Percentiles rank a stretch among this genome's conserved stretches.
phyloP scores from a whole-genome alignment of 2,113 vertebrate species.

The Tor tambroides region DNA sequence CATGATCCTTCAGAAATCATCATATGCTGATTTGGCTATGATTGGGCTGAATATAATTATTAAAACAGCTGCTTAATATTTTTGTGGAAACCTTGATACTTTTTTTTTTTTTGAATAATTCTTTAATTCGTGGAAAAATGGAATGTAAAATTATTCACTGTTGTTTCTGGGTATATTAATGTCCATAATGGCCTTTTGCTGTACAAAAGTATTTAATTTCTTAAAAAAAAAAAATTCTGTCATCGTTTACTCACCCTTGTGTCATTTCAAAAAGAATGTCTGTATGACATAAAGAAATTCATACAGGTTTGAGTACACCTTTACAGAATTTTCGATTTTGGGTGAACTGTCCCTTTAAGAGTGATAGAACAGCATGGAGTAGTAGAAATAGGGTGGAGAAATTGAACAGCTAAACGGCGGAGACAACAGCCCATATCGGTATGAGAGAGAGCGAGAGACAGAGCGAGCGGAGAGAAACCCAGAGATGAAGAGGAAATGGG shows the following conservation, averaged over 20 bases:
- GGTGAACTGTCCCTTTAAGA: background rate
- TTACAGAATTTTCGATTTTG: background rate
- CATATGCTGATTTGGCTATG: too few relatives aligned
- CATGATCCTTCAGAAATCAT: background rate
- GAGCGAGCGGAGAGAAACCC: background rate
- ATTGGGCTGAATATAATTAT: background rate
- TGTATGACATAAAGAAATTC: background rate
- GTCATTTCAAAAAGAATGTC: background rate
- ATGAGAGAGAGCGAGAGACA: background rate
- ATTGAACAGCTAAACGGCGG: conserved; percentile 6
- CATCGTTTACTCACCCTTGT: background rate
- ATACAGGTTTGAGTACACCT: background rate
- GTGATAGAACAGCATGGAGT: background rate
- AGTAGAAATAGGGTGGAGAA: conserved; percentile 30
- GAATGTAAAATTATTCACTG: background rate
- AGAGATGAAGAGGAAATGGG: background rate
- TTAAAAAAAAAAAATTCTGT: background rate
- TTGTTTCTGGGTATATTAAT: background rate
- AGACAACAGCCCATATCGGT: conserved; percentile 13
- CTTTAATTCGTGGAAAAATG: background rate
- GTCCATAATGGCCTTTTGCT: background rate
- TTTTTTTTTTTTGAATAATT: background rate
- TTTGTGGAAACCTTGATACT: background rate
- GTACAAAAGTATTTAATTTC: background rate
- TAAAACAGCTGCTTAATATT: background rate